phyloP scores from a whole-genome alignment of 30 jellyfish, hydroid and myxozoan genomes.

The Aurelia sp. region DNA sequence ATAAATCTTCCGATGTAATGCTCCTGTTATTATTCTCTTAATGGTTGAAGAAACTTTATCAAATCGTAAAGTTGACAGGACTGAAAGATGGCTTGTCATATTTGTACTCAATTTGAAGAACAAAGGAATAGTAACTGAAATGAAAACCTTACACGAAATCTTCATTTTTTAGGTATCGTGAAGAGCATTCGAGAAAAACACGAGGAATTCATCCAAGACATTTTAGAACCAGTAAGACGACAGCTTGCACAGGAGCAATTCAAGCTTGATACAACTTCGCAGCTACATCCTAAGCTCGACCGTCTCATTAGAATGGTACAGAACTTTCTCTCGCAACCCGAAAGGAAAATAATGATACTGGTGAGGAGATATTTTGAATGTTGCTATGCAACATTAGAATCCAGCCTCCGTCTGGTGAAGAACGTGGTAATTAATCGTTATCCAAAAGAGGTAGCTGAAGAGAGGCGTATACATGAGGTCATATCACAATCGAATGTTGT shows the following conservation, averaged over 20 bases:
- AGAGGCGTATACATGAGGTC: constrained; percentile 24
- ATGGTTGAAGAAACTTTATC: too few species aligned
- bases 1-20: too few species aligned
- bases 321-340: constrained; percentile 18
- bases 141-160: too few species aligned
- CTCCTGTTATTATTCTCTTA: too few species aligned
- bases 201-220: constrained; percentile 35
- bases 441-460: constrained; percentile 70
- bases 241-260: constrained; percentile 60
- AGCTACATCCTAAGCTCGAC: constrained; percentile 63
- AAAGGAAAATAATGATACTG: constrained; percentile 53
- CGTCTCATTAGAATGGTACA: constrained; percentile 31
- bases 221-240: constrained; percentile 63
- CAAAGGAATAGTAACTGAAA: too few species aligned
- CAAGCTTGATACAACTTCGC: constrained; percentile 37
- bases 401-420: constrained; percentile 33
- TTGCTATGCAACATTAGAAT: constrained; percentile 38
- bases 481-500: constrained; percentile 71
- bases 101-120: too few species aligned
- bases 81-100: too few species aligned
- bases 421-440: constrained; percentile 41
- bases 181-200: constrained; percentile 57
- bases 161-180: constrained; percentile 37
- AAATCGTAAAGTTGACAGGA: too few species aligned
- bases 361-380: constrained; percentile 64